Evolutionary conservation across 2,888 invertebrate species (phyloP).

Genomic region (Cantharis rufa): DNA sequence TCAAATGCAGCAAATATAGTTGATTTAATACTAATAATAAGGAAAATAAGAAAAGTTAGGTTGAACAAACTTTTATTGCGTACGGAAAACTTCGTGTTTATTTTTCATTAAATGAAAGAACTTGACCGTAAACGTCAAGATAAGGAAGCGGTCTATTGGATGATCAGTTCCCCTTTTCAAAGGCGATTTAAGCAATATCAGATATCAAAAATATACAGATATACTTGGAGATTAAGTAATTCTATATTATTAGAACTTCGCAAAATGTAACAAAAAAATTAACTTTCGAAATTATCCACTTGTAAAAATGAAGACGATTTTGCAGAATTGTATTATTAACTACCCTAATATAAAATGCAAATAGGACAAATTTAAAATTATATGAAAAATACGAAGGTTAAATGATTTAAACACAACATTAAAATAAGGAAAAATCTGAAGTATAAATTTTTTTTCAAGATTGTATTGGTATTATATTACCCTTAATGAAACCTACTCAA

Average conservation of each 20-base stretch:
- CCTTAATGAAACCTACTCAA: not conserved
- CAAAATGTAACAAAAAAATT: not conserved
- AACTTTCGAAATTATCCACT: no score
- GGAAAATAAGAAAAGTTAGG: not conserved
- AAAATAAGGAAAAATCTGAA: no score
- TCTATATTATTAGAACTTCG: not conserved
- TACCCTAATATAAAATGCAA: not conserved
- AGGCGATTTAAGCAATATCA: not conserved
- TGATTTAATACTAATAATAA: not conserved
- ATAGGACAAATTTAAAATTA: not conserved
- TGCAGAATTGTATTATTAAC: no score
- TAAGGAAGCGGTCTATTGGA: not conserved
- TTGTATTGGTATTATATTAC: not conserved
- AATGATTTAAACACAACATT: not conserved
- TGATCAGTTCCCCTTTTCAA: not conserved
- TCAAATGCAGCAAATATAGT: not conserved
- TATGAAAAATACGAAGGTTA: not conserved
- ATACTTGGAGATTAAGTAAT: not conserved
- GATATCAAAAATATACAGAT: not conserved
- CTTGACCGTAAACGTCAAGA: not conserved
- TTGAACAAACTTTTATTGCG: not conserved
- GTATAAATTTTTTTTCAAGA: not conserved
- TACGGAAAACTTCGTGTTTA: not conserved
- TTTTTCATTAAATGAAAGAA: not conserved
- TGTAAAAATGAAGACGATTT: no score